Evolutionary conservation across 2,797 vertebrate species (phyloP).

Genomic region (Rhodeus uyekii): DNA sequence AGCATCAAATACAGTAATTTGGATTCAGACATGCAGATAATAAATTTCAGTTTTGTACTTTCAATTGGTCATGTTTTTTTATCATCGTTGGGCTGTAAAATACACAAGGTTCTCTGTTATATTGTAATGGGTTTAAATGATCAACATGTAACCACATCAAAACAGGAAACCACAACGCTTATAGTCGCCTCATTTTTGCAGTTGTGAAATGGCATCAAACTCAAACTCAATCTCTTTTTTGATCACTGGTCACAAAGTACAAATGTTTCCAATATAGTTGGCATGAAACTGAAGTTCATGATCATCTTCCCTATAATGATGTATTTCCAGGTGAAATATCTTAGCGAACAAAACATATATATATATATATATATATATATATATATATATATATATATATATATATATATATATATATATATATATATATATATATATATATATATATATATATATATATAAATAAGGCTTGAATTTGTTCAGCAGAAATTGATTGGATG

Average conservation of each 20-base stretch:
- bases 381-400: too few species aligned
- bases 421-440: too few species aligned
- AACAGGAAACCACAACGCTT: constrained; percentile 11
- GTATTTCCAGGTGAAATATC: too few species aligned
- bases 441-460: too few species aligned
- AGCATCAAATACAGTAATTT: too few species aligned
- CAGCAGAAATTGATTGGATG: too few species aligned
- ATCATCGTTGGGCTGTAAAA: too few species aligned
- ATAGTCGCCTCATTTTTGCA: neutral
- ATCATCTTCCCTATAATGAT: constrained; percentile 21
- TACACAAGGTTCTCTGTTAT: neutral
- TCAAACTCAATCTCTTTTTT: neutral
- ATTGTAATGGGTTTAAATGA: neutral
- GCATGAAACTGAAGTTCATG: neutral
- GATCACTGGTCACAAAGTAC: neutral
- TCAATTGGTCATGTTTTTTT: neutral
- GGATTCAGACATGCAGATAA: constrained; percentile 1
- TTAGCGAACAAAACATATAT: too few species aligned
- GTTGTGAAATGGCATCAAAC: neutral
- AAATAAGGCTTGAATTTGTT: neutral
- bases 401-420: too few species aligned
- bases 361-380: too few species aligned
- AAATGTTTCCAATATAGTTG: constrained; percentile 20
- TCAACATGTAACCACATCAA: neutral
- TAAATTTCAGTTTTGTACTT: too few species aligned